A percentile compares a stretch with the other conserved stretches of the same genome.
phyloP scores from a whole-genome alignment of 2,888 invertebrate genomes.

The Macrophya annulata region DNA sequence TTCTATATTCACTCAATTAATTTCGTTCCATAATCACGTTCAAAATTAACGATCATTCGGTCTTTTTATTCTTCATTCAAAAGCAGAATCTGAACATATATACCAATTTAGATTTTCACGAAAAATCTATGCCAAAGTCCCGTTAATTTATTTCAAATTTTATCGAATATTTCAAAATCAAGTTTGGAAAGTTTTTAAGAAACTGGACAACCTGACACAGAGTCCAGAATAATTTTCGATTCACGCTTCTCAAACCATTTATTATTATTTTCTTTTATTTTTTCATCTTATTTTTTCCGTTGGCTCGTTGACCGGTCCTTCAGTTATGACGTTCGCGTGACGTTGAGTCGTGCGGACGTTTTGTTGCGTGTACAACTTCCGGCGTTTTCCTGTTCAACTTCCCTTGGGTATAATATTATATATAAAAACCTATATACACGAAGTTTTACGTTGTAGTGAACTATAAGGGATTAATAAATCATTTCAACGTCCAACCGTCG shows the following conservation, averaged over 20 bases:
- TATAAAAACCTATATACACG: neutral
- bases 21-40: neutral
- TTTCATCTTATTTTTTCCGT: no score
- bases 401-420: neutral
- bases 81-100: no score
- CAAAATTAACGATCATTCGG: neutral
- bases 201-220: neutral
- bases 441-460: neutral
- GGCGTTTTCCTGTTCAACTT: constrained; percentile 1
- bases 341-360: constrained; percentile 13
- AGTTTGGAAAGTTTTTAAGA: neutral
- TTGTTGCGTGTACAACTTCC: constrained; percentile 4
- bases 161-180: no score
- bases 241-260: neutral
- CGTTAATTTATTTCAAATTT: constrained; percentile 41
- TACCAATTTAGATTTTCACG: neutral
- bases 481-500: neutral
- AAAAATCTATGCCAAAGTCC: constrained; percentile 3
- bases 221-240: neutral
- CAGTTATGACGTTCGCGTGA: constrained; percentile 31
- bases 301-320: neutral
- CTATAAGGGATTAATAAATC: constrained; percentile 28
- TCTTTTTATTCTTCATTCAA: neutral
- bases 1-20: neutral
- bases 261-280: no score